Base-by-base conservation (phyloP, 35 echinoderm and acorn worm species). In the Amphiura filiformis region DNA sequence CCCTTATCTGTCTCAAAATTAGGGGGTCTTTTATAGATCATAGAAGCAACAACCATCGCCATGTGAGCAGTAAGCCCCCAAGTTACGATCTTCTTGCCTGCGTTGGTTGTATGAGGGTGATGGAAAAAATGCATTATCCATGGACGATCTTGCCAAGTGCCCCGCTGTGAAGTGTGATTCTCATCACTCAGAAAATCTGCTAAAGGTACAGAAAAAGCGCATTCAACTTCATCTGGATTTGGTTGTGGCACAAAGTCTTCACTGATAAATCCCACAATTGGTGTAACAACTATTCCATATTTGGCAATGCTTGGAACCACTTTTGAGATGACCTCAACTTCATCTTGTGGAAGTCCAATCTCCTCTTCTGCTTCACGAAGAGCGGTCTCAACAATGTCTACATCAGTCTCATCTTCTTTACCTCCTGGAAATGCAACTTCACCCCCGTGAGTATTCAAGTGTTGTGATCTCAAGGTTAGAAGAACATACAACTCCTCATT, bases 391-490 rank as follows among this genome's bases (percentile, higher is more conserved):
- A 81, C 52, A 20, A 91, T 34, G 78, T 93, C 91, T 56, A 39
- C 36, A 76, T 97, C 95, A 32, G 1, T 20, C 32, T 77, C 42
- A 84, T 97, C 95, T 35, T 81, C 39, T 70, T 91, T 93, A 32
- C 95, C 95, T 26, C 95, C 95, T 0, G 95, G 92, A 82, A 93
- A 94, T 4, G 95, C 80, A 1, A 97, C 95, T 28, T 93, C 91
- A 0, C 95, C 95, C 15, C 80, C 80, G 33, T 90, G 81, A 35
- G 82, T 82, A 31, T 86, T 39, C 82, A 97, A 57, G 39, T 83
- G 32, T 33, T 57, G 35, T 32, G 95, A 77, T 61, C 95, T 85
- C 31, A 93, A 80, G 26, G 95, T 97, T 17, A 97, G 39, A 32
- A 97, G 52, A 28, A 94, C 86, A 33, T 91, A 75, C 31, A 93